phyloP scores from a whole-genome alignment of 2,888 invertebrate species.

The Mesorhabditis spiculigera region DNA sequence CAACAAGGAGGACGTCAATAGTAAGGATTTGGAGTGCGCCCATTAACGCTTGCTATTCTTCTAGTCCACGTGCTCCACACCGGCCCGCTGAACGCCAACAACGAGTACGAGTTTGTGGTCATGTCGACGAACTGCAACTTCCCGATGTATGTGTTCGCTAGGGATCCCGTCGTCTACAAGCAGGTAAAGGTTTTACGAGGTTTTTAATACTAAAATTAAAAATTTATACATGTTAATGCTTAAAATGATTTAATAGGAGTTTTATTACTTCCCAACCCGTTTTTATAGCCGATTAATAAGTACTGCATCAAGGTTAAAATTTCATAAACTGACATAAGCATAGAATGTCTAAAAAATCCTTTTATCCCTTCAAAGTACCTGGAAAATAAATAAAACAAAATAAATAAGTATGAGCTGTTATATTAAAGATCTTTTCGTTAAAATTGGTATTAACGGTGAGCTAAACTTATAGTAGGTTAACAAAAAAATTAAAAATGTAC shows the following conservation, averaged over 20 bases:
- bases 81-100: slow-evolving; percentile 50
- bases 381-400: too few relatives aligned
- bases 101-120: slow-evolving; percentile 57
- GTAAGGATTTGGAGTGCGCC: slow-evolving; percentile 21
- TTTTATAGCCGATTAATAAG: too few relatives aligned
- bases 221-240: background rate
- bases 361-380: too few relatives aligned
- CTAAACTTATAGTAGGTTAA: too few relatives aligned
- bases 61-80: slow-evolving; percentile 54
- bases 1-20: slow-evolving; percentile 56
- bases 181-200: slow-evolving; percentile 33
- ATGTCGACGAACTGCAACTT: slow-evolving; percentile 59
- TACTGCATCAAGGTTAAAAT: too few relatives aligned
- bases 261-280: too few relatives aligned
- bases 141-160: slow-evolving; percentile 57
- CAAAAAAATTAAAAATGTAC: too few relatives aligned
- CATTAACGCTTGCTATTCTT: slow-evolving; percentile 9
- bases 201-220: background rate
- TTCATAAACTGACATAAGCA: too few relatives aligned
- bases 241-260: background rate
- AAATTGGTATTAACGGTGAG: too few relatives aligned
- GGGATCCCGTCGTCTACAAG: slow-evolving; percentile 57
- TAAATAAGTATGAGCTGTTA: too few relatives aligned
- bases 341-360: too few relatives aligned
- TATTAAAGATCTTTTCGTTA: too few relatives aligned